These are phyloP conservation scores for Caenorhabditis zanzibari DNA, from an alignment of 2,888 invertebrate genomes.

Conservation along the genomic window DNA sequence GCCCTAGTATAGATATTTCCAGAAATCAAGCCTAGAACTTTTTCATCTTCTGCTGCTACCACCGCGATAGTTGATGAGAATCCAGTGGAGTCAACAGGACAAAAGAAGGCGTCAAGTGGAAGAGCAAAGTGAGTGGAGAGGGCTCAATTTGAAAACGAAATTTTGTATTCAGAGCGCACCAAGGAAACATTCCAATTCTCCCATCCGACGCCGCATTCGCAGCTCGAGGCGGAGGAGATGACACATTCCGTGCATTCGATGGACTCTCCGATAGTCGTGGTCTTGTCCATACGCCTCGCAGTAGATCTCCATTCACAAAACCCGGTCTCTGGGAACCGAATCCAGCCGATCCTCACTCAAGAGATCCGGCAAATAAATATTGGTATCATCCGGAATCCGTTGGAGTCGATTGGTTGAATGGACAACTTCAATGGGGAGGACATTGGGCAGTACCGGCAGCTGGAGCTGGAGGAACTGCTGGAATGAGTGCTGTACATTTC, in stretches of 20 bases:
- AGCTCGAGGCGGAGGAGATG: conserved; percentile 52
- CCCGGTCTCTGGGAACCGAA: conserved; percentile 79
- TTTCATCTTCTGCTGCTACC: conserved; percentile 28
- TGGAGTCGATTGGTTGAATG: conserved; percentile 76
- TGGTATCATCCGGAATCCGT: conserved; percentile 76
- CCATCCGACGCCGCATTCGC: conserved; percentile 72
- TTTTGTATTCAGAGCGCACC: conserved; percentile 46
- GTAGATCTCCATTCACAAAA: conserved; percentile 76
- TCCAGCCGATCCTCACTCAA: conserved; percentile 77
- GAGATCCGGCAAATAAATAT: conserved; percentile 78
- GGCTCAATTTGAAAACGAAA: background rate
- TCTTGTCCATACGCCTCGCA: conserved; percentile 70
- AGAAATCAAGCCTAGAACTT: conserved; percentile 55
- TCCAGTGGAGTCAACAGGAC: background rate
- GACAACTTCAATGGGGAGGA: conserved; percentile 75
- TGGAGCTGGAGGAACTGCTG: conserved; percentile 73
- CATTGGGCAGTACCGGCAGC: conserved; percentile 78
- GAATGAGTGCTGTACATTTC: conserved; percentile 73
- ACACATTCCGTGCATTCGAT: conserved; percentile 70
- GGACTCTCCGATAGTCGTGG: conserved; percentile 72
- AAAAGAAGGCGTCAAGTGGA: conserved; percentile 50
- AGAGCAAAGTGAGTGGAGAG: conserved; percentile 31
- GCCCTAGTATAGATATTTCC: conserved; percentile 4
- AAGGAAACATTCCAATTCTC: conserved; percentile 70
- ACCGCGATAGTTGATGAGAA: conserved; percentile 43